Evolutionary conservation across 2,888 invertebrate genomes (phyloP).

Genomic region (Drosophila kambysellisi): DNA sequence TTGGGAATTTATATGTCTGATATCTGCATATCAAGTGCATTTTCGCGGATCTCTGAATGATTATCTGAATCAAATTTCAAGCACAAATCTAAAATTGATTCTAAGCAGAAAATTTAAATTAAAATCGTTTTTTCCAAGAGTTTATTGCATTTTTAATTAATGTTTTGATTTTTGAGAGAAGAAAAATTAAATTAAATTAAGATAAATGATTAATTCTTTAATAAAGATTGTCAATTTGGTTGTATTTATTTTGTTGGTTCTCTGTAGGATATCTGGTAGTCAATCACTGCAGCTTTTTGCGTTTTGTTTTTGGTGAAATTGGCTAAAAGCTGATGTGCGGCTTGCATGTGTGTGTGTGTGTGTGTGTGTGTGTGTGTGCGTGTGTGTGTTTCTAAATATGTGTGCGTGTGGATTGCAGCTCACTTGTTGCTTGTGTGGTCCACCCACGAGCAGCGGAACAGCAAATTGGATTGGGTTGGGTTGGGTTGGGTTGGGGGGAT

Average conservation of each 20-base stretch:
- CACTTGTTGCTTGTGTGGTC: slow-evolving; percentile 34
- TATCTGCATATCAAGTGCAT: not conserved
- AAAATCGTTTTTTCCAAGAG: too few relatives aligned
- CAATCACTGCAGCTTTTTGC: not conserved
- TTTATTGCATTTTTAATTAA: not conserved
- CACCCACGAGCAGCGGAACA: slow-evolving; percentile 36
- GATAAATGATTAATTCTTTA: not conserved
- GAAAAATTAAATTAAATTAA: not conserved
- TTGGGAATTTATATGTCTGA: too few relatives aligned
- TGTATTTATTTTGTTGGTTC: not conserved
- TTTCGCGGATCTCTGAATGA: not conserved
- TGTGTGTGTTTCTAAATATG: not conserved
- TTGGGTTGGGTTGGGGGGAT: not conserved
- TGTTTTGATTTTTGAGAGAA: not conserved
- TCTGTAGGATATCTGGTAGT: not conserved
- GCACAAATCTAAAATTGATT: not conserved
- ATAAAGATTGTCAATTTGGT: not conserved
- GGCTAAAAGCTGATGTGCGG: not conserved
- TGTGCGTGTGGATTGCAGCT: not conserved
- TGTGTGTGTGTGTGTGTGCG: not conserved
- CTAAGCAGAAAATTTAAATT: not conserved
- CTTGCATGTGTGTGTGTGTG: not conserved
- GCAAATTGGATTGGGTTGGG: not conserved
- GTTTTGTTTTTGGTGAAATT: not conserved
- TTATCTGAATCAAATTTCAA: not conserved